Percentiles rank a stretch among this genome's conserved stretches.
These are phyloP conservation scores for Rhincodon typus DNA, from an alignment of 2,797 vertebrate species.

Conservation along the genomic window DNA sequence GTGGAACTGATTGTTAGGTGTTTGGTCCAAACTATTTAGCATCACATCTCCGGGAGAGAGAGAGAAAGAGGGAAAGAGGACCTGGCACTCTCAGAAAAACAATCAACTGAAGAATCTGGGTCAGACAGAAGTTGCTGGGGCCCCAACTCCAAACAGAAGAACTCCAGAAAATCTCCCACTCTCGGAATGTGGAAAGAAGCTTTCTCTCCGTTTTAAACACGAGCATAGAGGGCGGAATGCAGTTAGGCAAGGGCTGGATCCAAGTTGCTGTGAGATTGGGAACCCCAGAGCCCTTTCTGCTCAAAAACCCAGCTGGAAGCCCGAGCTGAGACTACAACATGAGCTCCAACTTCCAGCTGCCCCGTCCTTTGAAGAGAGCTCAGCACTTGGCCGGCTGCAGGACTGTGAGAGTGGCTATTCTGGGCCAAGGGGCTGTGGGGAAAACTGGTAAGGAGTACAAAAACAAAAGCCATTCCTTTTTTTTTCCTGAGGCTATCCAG, in stretches of 20 bases:
- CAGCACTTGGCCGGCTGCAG: background rate
- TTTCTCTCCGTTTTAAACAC: background rate
- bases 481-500: background rate
- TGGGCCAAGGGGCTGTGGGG: background rate
- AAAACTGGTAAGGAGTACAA: background rate
- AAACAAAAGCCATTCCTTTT: background rate
- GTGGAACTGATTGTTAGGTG: background rate
- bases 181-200: background rate
- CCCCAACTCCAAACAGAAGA: background rate
- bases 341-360: background rate
- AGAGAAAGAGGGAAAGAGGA: background rate
- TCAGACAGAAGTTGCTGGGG: background rate
- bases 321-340: background rate
- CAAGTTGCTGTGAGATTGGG: background rate
- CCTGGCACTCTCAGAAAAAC: background rate
- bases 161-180: background rate
- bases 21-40: background rate
- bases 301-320: background rate
- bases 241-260: background rate
- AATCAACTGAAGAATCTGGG: background rate
- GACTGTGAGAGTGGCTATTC: background rate
- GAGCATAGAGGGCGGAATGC: background rate
- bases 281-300: background rate
- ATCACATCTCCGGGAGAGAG: background rate
- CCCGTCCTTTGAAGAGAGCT: background rate